These are phyloP conservation scores for Drosophila pseudoobscura DNA, from an alignment of 1,140 invertebrate species.

Conservation along the genomic window DNA sequence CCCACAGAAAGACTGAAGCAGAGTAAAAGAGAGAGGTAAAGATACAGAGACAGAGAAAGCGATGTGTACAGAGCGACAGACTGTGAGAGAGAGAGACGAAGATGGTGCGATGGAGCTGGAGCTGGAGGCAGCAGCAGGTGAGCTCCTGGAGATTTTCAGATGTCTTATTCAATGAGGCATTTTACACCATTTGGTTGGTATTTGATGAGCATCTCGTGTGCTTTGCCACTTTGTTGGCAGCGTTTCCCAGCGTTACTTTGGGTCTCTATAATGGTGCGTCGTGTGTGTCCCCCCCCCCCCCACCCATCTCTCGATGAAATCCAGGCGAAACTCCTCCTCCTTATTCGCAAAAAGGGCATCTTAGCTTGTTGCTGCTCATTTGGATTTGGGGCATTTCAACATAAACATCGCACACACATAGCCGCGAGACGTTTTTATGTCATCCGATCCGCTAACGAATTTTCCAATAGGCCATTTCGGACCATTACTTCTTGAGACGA, in stretches of 20 bases:
- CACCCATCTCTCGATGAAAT: not conserved
- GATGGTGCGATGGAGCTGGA: not conserved
- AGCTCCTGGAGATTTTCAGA: constrained; percentile 42
- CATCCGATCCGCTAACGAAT: constrained; percentile 72
- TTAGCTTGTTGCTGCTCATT: constrained; percentile 70
- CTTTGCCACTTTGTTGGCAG: constrained; percentile 44
- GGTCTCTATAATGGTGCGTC: constrained; percentile 29
- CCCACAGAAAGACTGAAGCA: not conserved
- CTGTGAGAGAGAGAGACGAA: not conserved
- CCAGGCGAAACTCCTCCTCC: not conserved
- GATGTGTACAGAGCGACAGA: no score
- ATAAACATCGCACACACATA: constrained; percentile 34
- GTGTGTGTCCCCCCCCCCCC: constrained; percentile 18
- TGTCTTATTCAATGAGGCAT: constrained; percentile 72
- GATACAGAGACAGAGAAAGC: not conserved
- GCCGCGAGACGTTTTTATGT: constrained; percentile 60
- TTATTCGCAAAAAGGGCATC: not conserved
- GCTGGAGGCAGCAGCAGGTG: constrained; percentile 17
- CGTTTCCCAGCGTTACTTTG: constrained; percentile 5
- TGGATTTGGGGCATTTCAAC: constrained; percentile 19
- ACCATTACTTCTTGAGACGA: not conserved
- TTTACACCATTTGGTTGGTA: constrained; percentile 73
- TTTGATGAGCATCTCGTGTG: constrained; percentile 65
- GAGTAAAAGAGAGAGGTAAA: not conserved
- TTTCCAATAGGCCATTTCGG: constrained; percentile 69